Percentiles rank a stretch among this genome's conserved stretches.
Conservation (phyloP, 1,140 invertebrate genomes). For the Sarcophaga peregrina region DNA sequence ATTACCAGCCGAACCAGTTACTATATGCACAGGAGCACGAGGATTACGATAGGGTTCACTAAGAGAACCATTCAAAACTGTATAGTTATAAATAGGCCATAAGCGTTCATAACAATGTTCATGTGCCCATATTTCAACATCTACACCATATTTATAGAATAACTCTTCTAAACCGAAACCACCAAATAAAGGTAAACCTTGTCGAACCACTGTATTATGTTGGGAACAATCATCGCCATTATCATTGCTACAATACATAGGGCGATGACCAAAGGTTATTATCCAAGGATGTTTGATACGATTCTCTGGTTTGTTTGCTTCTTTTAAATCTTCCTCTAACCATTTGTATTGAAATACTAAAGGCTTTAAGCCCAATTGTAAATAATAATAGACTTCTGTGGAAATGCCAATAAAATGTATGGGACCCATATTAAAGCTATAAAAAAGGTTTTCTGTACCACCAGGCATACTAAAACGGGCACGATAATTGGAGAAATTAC, state of each 20-base stretch:
- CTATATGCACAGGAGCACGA: slow-evolving; percentile 89
- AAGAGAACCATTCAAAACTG: slow-evolving; percentile 85
- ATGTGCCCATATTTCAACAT: slow-evolving; percentile 95
- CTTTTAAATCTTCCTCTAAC: slow-evolving; percentile 83
- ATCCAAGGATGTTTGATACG: slow-evolving; percentile 88
- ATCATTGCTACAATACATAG: slow-evolving; percentile 96
- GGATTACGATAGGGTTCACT: slow-evolving; percentile 86
- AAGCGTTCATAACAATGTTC: slow-evolving; percentile 95
- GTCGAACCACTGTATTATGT: slow-evolving; percentile 78
- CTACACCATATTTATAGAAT: slow-evolving; percentile 89
- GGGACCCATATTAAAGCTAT: slow-evolving; percentile 92
- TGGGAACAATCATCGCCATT: slow-evolving; percentile 89
- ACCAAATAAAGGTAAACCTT: slow-evolving; percentile 78
- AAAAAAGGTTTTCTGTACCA: slow-evolving; percentile 79
- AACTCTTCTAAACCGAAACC: slow-evolving; percentile 85
- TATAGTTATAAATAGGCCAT: slow-evolving; percentile 91
- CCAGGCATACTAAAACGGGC: slow-evolving; percentile 91
- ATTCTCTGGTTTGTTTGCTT: slow-evolving; percentile 74
- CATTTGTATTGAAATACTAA: slow-evolving; percentile 89
- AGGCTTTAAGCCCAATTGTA: slow-evolving; percentile 86
- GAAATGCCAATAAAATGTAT: slow-evolving; percentile 91
- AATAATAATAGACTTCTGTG: slow-evolving; percentile 95
- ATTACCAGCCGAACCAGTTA: slow-evolving; percentile 91
- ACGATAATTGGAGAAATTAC: slow-evolving; percentile 89
- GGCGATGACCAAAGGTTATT: slow-evolving; percentile 90